These are phyloP conservation scores for Zaprionus kolodkinae DNA, from an alignment of 1,140 invertebrate species.

Conservation along the genomic window DNA sequence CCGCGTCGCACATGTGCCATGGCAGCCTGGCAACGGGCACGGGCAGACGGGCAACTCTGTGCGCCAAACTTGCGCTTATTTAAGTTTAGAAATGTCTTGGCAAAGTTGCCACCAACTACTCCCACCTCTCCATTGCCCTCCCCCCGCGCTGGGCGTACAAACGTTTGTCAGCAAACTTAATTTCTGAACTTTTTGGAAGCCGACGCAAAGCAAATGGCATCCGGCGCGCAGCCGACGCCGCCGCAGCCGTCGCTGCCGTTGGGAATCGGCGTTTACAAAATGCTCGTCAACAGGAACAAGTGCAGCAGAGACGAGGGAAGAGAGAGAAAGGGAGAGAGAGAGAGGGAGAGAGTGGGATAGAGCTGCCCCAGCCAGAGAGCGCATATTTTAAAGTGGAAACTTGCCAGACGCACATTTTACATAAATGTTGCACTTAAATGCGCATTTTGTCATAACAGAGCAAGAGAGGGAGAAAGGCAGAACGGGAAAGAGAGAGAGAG, in stretches of 20 bases:
- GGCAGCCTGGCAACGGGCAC: conserved; percentile 7
- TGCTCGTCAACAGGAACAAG: conserved; percentile 61
- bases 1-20: conserved; percentile 70
- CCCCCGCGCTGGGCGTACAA: conserved; percentile 44
- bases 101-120: conserved; percentile 43
- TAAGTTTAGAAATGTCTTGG: conserved; percentile 80
- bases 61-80: conserved; percentile 75
- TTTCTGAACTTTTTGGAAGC: conserved; percentile 76
- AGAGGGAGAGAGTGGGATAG: neutral
- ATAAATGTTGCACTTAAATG: conserved; percentile 82
- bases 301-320: neutral
- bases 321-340: neutral
- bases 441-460: conserved; percentile 78
- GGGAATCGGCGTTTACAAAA: conserved; percentile 64
- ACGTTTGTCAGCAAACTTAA: conserved; percentile 82
- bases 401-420: conserved; percentile 81
- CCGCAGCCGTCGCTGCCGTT: neutral
- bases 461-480: neutral
- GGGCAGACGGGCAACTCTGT: conserved; percentile 30
- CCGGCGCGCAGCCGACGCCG: conserved; percentile 14
- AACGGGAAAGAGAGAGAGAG: neutral
- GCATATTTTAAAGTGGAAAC: conserved; percentile 79
- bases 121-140: neutral
- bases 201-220: conserved; percentile 63
- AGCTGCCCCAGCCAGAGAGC: conserved; percentile 6